These are phyloP conservation scores for Pipistrellus kuhlii DNA, from an alignment of 2,797 vertebrate genomes.

Conservation along the genomic window DNA sequence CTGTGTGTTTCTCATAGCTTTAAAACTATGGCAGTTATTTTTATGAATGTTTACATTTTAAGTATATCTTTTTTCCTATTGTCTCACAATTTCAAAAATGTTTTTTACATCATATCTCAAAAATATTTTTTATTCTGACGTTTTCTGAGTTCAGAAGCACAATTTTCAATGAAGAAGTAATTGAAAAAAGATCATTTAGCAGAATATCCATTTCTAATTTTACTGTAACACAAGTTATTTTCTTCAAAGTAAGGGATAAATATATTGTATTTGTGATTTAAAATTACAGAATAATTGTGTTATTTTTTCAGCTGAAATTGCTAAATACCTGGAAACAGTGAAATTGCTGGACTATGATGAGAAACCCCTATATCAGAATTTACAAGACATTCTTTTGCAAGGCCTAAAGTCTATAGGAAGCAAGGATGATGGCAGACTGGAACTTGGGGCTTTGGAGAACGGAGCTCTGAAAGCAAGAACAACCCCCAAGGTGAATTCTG, in stretches of 20 bases:
- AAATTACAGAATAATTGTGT: slow-evolving; percentile 60
- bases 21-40: slow-evolving; percentile 21
- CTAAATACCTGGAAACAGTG: slow-evolving; percentile 94
- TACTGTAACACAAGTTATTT: neutral
- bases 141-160: neutral
- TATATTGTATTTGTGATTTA: slow-evolving; percentile 6
- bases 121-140: neutral
- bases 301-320: slow-evolving; percentile 91
- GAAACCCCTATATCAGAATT: slow-evolving; percentile 92
- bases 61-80: neutral
- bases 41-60: slow-evolving; percentile 22
- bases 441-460: slow-evolving; percentile 86
- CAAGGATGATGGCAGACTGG: slow-evolving; percentile 92
- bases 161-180: slow-evolving; percentile 2
- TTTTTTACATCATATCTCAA: slow-evolving; percentile 35
- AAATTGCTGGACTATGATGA: slow-evolving; percentile 91
- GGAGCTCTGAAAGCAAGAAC: slow-evolving; percentile 81
- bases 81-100: slow-evolving; percentile 14
- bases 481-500: slow-evolving; percentile 83
- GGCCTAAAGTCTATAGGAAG: slow-evolving; percentile 91
- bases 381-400: slow-evolving; percentile 91
- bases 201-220: slow-evolving; percentile 22
- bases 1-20: slow-evolving; percentile 27
- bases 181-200: slow-evolving; percentile 50
- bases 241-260: neutral